Conservation (phyloP, 2,888 invertebrate species). For the Rhingia campestris region DNA sequence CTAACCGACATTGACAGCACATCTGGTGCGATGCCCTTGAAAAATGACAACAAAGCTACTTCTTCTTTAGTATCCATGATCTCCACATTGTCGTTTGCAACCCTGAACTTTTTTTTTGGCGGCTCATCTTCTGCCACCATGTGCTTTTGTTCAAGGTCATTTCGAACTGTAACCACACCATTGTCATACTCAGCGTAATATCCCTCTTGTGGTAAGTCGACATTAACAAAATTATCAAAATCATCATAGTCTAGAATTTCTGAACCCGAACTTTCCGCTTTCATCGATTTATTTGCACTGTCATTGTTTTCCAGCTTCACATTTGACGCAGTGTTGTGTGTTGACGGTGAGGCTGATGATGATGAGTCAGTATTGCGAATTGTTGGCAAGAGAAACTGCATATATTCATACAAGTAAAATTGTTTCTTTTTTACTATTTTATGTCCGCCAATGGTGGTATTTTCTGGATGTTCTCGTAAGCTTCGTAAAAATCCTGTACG, state of each 20-base stretch:
- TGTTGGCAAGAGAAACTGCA: constrained; percentile 70
- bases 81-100: constrained; percentile 1
- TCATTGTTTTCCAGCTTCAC: not conserved
- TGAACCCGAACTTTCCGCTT: constrained; percentile 40
- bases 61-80: constrained; percentile 47
- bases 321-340: not conserved
- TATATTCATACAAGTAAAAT: constrained; percentile 73
- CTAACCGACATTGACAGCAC: constrained; percentile 63
- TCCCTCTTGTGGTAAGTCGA: not conserved
- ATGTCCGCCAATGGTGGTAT: constrained; percentile 14
- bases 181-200: constrained; percentile 1
- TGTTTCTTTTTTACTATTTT: constrained; percentile 48
- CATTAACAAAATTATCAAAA: constrained; percentile 33
- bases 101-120: constrained; percentile 16
- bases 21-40: constrained; percentile 72
- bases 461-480: constrained; percentile 63
- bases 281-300: not conserved
- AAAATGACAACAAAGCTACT: constrained; percentile 71
- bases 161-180: not conserved
- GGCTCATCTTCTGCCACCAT: not conserved
- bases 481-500: constrained; percentile 75
- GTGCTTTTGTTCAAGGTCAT: constrained; percentile 25
- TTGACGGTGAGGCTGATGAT: not conserved
- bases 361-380: constrained; percentile 15
- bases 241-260: constrained; percentile 40